phyloP scores from a whole-genome alignment of 2,113 vertebrate genomes.

The Lipophrys pholis region DNA sequence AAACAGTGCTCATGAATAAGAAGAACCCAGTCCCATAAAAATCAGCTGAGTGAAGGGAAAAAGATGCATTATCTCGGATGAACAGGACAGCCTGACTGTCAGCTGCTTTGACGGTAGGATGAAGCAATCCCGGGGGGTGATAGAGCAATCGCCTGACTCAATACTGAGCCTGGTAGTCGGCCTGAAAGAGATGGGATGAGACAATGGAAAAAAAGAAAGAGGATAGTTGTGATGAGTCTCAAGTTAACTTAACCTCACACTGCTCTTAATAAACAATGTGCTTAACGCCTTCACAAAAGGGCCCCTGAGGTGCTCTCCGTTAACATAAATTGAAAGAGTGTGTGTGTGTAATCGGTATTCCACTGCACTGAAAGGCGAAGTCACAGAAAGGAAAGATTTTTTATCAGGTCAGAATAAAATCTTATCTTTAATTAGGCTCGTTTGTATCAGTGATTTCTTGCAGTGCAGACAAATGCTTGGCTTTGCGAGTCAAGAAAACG shows the following conservation, averaged over 20 bases:
- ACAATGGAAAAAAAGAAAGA: slow-evolving; percentile 55
- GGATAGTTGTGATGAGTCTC: slow-evolving; percentile 51
- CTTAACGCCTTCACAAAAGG: slow-evolving; percentile 45
- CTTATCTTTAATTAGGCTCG: background rate
- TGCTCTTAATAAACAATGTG: slow-evolving; percentile 73
- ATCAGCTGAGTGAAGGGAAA: slow-evolving; percentile 1
- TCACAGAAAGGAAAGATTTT: slow-evolving; percentile 11
- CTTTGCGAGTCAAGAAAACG: background rate
- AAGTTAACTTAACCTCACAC: slow-evolving; percentile 59
- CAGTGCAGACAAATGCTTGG: background rate
- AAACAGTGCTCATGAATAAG: background rate
- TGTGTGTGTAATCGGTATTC: slow-evolving; percentile 14
- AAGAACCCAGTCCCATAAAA: background rate
- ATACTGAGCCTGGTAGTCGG: slow-evolving; percentile 7
- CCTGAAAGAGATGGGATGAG: slow-evolving; percentile 45
- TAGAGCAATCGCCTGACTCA: slow-evolving; percentile 2
- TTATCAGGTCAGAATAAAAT: background rate
- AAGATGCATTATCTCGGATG: slow-evolving; percentile 15
- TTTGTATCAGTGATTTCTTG: background rate
- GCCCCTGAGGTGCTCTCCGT: slow-evolving; percentile 37
- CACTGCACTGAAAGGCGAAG: slow-evolving; percentile 22
- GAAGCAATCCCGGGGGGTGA: slow-evolving; percentile 22
- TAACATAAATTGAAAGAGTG: slow-evolving; percentile 9
- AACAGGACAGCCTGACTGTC: slow-evolving; percentile 35
- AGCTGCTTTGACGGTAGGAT: slow-evolving; percentile 41